Conservation (phyloP, 2,888 invertebrate species). For the Ectobius pallidus region DNA sequence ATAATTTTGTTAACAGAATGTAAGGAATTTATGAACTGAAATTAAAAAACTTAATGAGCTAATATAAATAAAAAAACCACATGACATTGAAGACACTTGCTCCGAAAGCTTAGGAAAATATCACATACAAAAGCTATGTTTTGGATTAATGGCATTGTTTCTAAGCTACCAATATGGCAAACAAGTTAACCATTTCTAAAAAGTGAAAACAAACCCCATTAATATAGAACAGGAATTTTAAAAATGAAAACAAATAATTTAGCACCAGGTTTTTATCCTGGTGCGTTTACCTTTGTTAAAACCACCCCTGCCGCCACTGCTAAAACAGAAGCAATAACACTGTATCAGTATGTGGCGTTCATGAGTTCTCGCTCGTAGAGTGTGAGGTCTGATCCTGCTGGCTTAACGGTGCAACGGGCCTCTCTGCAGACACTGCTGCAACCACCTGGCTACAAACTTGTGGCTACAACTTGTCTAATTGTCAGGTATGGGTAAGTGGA, state of each 20-base stretch:
- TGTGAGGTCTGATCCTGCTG: slow-evolving; percentile 24
- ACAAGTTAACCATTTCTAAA: background rate
- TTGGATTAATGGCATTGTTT: too few relatives aligned
- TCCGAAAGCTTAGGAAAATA: too few relatives aligned
- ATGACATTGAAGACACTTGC: too few relatives aligned
- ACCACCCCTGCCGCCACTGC: slow-evolving; percentile 94
- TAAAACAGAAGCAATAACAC: slow-evolving; percentile 81
- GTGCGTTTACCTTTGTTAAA: slow-evolving; percentile 95
- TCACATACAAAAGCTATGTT: too few relatives aligned
- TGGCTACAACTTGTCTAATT: slow-evolving; percentile 13
- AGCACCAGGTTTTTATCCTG: slow-evolving; percentile 77
- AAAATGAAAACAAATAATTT: slow-evolving; percentile 58
- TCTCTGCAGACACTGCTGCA: slow-evolving; percentile 25
- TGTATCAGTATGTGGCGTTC: slow-evolving; percentile 68
- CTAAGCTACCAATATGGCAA: slow-evolving; percentile 8
- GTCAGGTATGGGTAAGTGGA: background rate
- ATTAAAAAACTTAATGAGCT: too few relatives aligned
- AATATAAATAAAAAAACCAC: too few relatives aligned
- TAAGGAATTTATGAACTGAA: too few relatives aligned
- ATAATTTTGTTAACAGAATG: too few relatives aligned
- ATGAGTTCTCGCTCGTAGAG: slow-evolving; percentile 22
- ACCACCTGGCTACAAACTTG: slow-evolving; percentile 28
- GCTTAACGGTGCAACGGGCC: slow-evolving; percentile 15
- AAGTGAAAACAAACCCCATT: slow-evolving; percentile 18
- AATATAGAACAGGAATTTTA: slow-evolving; percentile 25